Conservation (phyloP, 2,888 invertebrate species). For the Ectropis crepuscularia region DNA sequence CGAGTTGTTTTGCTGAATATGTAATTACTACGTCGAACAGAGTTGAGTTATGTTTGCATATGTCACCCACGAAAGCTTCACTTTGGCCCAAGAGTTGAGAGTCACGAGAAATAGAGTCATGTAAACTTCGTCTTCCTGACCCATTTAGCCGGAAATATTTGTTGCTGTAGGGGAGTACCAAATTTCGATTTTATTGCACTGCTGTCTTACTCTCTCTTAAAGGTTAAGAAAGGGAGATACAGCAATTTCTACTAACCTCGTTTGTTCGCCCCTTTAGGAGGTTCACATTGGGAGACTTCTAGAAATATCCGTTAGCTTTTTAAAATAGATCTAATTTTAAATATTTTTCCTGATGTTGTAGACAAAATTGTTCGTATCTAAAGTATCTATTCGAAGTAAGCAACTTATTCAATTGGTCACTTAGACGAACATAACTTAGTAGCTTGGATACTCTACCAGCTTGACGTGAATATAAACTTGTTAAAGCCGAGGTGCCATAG, state of each 20-base stretch:
- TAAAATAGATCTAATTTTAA: not conserved
- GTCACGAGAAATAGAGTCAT: constrained; percentile 49
- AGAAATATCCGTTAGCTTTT: not conserved
- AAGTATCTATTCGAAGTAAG: no score
- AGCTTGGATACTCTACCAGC: no score
- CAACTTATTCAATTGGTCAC: no score
- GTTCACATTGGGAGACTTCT: constrained; percentile 35
- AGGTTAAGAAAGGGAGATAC: constrained; percentile 55
- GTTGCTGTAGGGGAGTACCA: constrained; percentile 75
- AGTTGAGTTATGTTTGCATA: no score
- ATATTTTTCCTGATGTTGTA: not conserved
- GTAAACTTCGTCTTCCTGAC: constrained; percentile 83
- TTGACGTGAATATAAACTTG: no score
- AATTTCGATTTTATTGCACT: constrained; percentile 66
- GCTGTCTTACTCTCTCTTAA: constrained; percentile 59
- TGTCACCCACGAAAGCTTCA: constrained; percentile 58
- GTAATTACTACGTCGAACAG: no score
- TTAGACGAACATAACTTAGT: no score
- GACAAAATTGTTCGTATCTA: no score
- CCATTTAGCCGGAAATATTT: constrained; percentile 78
- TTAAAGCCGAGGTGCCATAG: no score
- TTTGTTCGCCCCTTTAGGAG: constrained; percentile 46
- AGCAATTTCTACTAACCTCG: constrained; percentile 67
- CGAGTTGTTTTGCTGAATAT: no score
- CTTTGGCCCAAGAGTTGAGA: constrained; percentile 58